A percentile compares a stretch with the other conserved stretches of the same genome.
These are phyloP conservation scores for Leptopilina syphax DNA, from an alignment of 2,888 invertebrate species.

Conservation along the genomic window DNA sequence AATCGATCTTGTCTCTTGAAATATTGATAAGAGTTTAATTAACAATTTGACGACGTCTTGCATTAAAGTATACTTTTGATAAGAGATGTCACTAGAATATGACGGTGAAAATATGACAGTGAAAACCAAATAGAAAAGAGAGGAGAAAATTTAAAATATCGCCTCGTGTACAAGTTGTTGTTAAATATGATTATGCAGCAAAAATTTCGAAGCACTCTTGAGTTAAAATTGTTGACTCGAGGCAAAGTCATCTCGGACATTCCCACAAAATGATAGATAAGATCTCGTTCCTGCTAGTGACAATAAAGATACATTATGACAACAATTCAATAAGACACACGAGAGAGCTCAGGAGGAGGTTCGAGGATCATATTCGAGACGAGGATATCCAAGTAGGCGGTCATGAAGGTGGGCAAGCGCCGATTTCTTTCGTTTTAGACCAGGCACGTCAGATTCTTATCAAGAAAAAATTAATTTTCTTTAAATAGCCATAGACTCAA, in stretches of 20 bases:
- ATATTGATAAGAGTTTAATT: too few species aligned
- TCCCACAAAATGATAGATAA: constrained; percentile 38
- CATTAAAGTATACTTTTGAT: too few species aligned
- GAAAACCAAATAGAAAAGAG: background rate
- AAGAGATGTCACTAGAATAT: too few species aligned
- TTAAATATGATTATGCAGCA: constrained; percentile 15
- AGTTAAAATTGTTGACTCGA: constrained; percentile 27
- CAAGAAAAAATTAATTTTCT: constrained; percentile 10
- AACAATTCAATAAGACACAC: constrained; percentile 32
- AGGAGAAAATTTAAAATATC: background rate
- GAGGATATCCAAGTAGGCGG: constrained; percentile 28
- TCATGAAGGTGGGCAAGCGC: constrained; percentile 20
- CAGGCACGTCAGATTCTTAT: constrained; percentile 30
- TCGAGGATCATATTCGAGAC: constrained; percentile 36
- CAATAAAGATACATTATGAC: constrained; percentile 39
- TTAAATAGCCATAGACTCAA: background rate
- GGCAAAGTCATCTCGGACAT: constrained; percentile 4
- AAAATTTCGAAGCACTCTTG: constrained; percentile 22
- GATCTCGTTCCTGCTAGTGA: constrained; percentile 24
- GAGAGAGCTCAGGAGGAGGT: constrained; percentile 17
- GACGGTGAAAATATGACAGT: too few species aligned
- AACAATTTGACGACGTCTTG: too few species aligned
- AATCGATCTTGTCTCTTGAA: too few species aligned
- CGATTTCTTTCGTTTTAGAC: constrained; percentile 24
- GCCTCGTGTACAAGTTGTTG: constrained; percentile 1